Percentiles rank a stretch among this genome's conserved stretches.
These are phyloP conservation scores for Pseudomugil gertrudae DNA, from an alignment of 2,797 vertebrate genomes.

Conservation along the genomic window DNA sequence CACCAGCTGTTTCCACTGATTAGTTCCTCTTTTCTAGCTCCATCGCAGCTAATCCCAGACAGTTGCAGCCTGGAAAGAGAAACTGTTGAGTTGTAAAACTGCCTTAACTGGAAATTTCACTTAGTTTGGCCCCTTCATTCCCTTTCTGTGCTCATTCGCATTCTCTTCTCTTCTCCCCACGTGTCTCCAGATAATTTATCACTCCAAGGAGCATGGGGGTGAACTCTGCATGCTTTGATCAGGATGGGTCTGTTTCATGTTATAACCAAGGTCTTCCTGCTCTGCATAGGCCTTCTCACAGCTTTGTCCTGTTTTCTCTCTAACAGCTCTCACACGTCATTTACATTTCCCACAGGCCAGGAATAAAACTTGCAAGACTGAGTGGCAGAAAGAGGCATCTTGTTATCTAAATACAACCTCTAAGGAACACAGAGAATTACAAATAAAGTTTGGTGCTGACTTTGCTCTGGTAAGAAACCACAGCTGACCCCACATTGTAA, in stretches of 20 bases:
- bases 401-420: not conserved
- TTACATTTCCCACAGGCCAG: conserved; percentile 6
- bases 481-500: conserved; percentile 27
- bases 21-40: conserved; percentile 59
- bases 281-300: conserved; percentile 21
- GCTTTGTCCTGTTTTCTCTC: conserved; percentile 37
- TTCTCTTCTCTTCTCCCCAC: not conserved
- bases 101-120: conserved; percentile 9
- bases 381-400: not conserved
- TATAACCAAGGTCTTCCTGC: conserved; percentile 45
- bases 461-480: not conserved
- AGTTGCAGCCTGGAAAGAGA: conserved; percentile 1
- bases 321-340: conserved; percentile 13
- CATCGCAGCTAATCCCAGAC: conserved; percentile 55
- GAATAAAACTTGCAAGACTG: conserved; percentile 17
- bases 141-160: not conserved
- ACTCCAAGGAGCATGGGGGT: conserved; percentile 20
- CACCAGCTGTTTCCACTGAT: conserved; percentile 72
- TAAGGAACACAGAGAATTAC: not conserved
- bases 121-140: not conserved
- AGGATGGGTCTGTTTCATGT: conserved; percentile 69
- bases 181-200: conserved; percentile 54
- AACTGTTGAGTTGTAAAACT: not conserved
- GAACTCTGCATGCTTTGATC: conserved; percentile 67
- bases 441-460: not conserved